These are phyloP conservation scores for Babylonia areolata DNA, from an alignment of 1,140 invertebrate genomes.

Conservation along the genomic window DNA sequence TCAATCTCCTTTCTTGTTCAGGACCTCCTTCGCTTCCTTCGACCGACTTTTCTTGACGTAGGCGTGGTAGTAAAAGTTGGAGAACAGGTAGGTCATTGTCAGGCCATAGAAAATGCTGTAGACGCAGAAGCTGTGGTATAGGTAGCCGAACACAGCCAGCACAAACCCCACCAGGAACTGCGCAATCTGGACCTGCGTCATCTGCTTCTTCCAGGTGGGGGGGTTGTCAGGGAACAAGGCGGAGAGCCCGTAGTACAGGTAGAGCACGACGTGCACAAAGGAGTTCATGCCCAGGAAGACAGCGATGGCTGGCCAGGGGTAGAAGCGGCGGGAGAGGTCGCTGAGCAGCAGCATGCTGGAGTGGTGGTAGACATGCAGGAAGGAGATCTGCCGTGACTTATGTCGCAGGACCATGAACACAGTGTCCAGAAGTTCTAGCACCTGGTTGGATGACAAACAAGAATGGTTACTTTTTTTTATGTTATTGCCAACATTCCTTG, in stretches of 20 bases:
- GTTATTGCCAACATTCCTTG: too few species aligned
- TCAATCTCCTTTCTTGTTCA: slow-evolving; percentile 15
- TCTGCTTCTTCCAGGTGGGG: slow-evolving; percentile 94
- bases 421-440: slow-evolving; percentile 70
- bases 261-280: slow-evolving; percentile 94
- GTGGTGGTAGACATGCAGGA: slow-evolving; percentile 93
- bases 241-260: slow-evolving; percentile 91
- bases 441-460: neutral
- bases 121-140: slow-evolving; percentile 73
- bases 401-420: slow-evolving; percentile 90
- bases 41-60: slow-evolving; percentile 60
- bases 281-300: slow-evolving; percentile 90
- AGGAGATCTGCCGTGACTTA: slow-evolving; percentile 89
- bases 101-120: slow-evolving; percentile 75
- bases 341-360: slow-evolving; percentile 82
- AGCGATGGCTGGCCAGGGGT: slow-evolving; percentile 71
- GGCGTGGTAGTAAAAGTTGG: slow-evolving; percentile 77
- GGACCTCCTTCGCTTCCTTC: neutral
- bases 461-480: too few species aligned
- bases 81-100: slow-evolving; percentile 74
- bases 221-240: slow-evolving; percentile 88
- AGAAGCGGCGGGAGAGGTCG: slow-evolving; percentile 69
- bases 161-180: slow-evolving; percentile 69
- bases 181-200: slow-evolving; percentile 89
- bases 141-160: slow-evolving; percentile 60